Conservation (phyloP, 1,140 invertebrate species). For the Zaprionus africanus region DNA sequence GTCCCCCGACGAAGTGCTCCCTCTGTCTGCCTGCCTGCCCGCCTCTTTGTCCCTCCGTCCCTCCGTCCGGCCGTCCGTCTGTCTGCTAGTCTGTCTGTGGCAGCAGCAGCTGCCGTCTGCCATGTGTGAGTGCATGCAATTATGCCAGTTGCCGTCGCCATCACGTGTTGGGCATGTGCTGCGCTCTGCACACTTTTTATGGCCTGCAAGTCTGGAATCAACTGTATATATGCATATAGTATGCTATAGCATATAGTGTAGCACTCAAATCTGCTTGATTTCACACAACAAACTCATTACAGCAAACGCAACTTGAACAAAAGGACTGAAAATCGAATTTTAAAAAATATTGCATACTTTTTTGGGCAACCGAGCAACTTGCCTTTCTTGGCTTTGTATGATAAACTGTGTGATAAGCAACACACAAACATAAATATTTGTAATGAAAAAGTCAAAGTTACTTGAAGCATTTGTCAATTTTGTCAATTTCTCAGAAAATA, state of each 20-base stretch:
- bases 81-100: neutral
- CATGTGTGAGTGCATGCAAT: conserved; percentile 61
- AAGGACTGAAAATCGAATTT: neutral
- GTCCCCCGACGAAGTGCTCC: conserved; percentile 47
- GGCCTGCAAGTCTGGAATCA: neutral
- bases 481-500: neutral
- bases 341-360: neutral
- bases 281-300: neutral
- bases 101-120: conserved; percentile 2
- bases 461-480: neutral
- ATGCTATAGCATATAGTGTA: neutral
- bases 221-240: neutral
- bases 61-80: neutral
- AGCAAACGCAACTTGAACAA: neutral
- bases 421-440: neutral
- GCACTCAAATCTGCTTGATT: neutral
- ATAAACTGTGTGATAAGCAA: neutral
- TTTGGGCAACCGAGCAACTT: neutral
- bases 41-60: neutral
- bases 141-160: conserved; percentile 46
- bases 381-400: too few relatives aligned
- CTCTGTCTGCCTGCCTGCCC: neutral
- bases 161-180: neutral
- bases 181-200: neutral
- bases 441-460: neutral